A percentile compares a stretch with the other conserved stretches of the same genome.
Conservation (phyloP, 1,140 invertebrate genomes). For the Zaprionus capensis region DNA sequence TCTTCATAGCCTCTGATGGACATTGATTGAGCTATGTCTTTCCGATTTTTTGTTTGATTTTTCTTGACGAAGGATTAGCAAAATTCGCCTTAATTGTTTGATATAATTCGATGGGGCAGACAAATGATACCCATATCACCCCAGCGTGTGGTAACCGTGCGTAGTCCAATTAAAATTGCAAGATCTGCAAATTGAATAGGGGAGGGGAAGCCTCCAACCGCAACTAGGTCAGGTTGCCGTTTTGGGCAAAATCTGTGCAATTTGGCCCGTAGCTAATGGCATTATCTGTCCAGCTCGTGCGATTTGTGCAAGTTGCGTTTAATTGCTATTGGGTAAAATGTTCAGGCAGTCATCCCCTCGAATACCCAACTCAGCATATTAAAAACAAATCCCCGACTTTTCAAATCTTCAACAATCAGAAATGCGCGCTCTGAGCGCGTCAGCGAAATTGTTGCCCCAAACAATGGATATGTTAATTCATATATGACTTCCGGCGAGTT, state of each 20-base stretch:
- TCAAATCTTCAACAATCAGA: constrained; percentile 11
- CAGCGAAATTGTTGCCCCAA: constrained; percentile 48
- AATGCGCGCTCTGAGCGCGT: constrained; percentile 28
- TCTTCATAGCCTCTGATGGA: constrained; percentile 50
- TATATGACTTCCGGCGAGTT: constrained; percentile 66
- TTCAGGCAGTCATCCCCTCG: constrained; percentile 9
- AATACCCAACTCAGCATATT: constrained; percentile 8
- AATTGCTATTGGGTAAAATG: constrained; percentile 49
- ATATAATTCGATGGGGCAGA: constrained; percentile 22
- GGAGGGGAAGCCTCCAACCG: neutral
- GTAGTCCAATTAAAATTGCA: constrained; percentile 55
- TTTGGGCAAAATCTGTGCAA: constrained; percentile 37
- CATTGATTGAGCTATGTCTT: constrained; percentile 52
- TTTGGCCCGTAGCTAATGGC: constrained; percentile 68
- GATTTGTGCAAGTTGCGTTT: constrained; percentile 58
- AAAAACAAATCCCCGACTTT: constrained; percentile 16
- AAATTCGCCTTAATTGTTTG: constrained; percentile 52
- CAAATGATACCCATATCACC: constrained; percentile 34
- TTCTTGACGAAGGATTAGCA: constrained; percentile 29
- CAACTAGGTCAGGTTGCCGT: constrained; percentile 57
- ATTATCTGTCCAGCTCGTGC: constrained; percentile 38
- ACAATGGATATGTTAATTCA: constrained; percentile 52
- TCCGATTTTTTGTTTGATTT: neutral
- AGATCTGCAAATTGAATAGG: constrained; percentile 49
- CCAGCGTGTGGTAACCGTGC: constrained; percentile 33